phyloP scores from a whole-genome alignment of 1,140 invertebrate species.

The Psix sp. region DNA sequence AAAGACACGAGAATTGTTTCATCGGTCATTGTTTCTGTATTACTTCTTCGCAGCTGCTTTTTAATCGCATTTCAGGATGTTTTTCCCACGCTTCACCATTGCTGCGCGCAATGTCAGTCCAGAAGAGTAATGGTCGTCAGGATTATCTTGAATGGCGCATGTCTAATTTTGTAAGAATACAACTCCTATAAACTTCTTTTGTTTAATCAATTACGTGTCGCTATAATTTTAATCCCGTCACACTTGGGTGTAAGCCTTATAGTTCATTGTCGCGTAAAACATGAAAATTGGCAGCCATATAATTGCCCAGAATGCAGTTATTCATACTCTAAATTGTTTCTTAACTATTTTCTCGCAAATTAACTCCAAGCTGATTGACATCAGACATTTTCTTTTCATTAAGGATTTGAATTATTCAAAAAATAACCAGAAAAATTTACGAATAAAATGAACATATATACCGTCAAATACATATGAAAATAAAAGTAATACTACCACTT shows the following conservation, averaged over 20 bases:
- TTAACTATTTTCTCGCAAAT: not conserved
- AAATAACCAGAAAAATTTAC: no score
- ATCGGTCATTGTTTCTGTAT: constrained; percentile 58
- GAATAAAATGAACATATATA: no score
- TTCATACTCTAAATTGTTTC: constrained; percentile 10
- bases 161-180: constrained; percentile 56
- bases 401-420: no score
- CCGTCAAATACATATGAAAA: no score
- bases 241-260: constrained; percentile 13
- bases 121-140: constrained; percentile 53
- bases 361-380: not conserved
- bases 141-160: constrained; percentile 52
- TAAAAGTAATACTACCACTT: no score
- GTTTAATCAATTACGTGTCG: constrained; percentile 41
- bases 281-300: constrained; percentile 8
- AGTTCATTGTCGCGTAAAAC: constrained; percentile 14
- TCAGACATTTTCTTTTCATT: no score
- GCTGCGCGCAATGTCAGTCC: constrained; percentile 25
- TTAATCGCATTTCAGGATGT: constrained; percentile 52
- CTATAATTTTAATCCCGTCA: constrained; percentile 43
- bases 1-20: constrained; percentile 50
- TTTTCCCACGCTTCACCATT: constrained; percentile 53
- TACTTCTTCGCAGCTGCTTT: constrained; percentile 54
- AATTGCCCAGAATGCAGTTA: constrained; percentile 6
- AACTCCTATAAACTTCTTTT: constrained; percentile 41